Evolutionary conservation across 2,888 invertebrate species (phyloP).

Genomic region (Tachina lurida): DNA sequence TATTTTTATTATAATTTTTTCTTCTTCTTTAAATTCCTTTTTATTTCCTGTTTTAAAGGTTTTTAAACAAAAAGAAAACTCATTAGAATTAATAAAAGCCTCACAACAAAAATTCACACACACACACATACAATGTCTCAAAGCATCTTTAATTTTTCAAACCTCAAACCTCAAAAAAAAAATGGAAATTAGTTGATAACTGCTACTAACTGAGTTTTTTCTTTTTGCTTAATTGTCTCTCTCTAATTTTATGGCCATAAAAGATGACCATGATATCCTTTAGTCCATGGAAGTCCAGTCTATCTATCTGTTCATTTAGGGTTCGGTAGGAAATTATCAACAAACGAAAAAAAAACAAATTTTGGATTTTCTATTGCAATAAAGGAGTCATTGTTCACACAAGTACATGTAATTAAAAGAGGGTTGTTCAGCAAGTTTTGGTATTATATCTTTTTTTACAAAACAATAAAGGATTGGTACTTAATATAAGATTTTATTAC

Average conservation of each 20-base stretch:
- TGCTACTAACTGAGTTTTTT: slow-evolving; percentile 33
- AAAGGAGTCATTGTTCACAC: slow-evolving; percentile 50
- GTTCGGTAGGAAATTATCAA: slow-evolving; percentile 42
- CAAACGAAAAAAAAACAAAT: slow-evolving; percentile 3
- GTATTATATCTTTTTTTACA: background rate
- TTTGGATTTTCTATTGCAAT: slow-evolving; percentile 62
- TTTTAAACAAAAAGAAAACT: slow-evolving; percentile 16
- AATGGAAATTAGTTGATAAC: slow-evolving; percentile 57
- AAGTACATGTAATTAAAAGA: slow-evolving; percentile 38
- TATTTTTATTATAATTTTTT: slow-evolving; percentile 41
- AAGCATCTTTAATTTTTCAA: slow-evolving; percentile 59
- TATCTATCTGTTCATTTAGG: slow-evolving; percentile 29
- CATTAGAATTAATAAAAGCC: slow-evolving; percentile 62
- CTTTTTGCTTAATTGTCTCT: slow-evolving; percentile 59
- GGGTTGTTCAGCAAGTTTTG: slow-evolving; percentile 15
- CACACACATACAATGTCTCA: slow-evolving; percentile 12
- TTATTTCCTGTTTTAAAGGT: background rate
- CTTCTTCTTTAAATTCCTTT: background rate
- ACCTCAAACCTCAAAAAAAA: slow-evolving; percentile 28
- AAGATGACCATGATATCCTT: slow-evolving; percentile 59
- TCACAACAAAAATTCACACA: slow-evolving; percentile 9
- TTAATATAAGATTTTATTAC: too few relatives aligned
- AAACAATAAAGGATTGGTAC: background rate
- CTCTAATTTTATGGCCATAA: slow-evolving; percentile 60
- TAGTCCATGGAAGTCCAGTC: slow-evolving; percentile 29